A percentile compares a stretch with the other conserved stretches of the same genome.
phyloP scores from a whole-genome alignment of 1,140 invertebrate species.

The Gryon sp. region DNA sequence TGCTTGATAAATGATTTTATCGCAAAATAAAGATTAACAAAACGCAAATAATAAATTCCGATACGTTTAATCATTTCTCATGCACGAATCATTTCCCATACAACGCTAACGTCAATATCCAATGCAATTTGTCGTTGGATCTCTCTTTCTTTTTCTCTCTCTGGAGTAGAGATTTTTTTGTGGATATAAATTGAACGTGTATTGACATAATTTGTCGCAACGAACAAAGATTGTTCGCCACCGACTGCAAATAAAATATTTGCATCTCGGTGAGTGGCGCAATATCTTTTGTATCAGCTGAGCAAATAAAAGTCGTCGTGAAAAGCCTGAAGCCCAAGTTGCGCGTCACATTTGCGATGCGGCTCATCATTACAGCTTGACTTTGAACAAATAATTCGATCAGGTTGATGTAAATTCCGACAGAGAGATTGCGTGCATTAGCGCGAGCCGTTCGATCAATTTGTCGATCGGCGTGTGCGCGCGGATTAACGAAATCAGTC shows the following conservation, averaged over 20 bases:
- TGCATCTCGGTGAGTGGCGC: neutral
- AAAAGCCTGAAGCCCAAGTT: too few relatives aligned
- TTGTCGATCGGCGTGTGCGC: slow-evolving; percentile 41
- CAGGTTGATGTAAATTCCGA: slow-evolving; percentile 33
- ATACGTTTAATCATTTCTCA: too few relatives aligned
- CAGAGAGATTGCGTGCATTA: slow-evolving; percentile 23
- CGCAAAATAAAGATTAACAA: too few relatives aligned
- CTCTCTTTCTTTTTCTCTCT: too few relatives aligned
- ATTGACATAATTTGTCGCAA: neutral
- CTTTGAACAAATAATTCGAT: slow-evolving; percentile 49
- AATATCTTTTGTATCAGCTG: neutral
- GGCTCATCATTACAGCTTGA: slow-evolving; percentile 6
- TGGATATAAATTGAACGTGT: neutral
- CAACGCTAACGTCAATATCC: too few relatives aligned
- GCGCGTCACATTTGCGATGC: slow-evolving; percentile 2
- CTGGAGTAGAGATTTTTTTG: too few relatives aligned
- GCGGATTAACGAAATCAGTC: slow-evolving; percentile 51
- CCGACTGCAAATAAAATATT: slow-evolving; percentile 9
- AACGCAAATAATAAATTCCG: too few relatives aligned
- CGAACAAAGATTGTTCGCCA: neutral
- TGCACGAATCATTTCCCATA: too few relatives aligned
- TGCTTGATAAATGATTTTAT: too few relatives aligned
- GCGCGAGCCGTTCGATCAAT: slow-evolving; percentile 41
- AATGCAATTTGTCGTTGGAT: too few relatives aligned
- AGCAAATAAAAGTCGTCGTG: too few relatives aligned